A percentile compares a stretch with the other conserved stretches of the same genome.
phyloP scores from a whole-genome alignment of 2,113 vertebrate species.

The Pelecanoides urinatrix region DNA sequence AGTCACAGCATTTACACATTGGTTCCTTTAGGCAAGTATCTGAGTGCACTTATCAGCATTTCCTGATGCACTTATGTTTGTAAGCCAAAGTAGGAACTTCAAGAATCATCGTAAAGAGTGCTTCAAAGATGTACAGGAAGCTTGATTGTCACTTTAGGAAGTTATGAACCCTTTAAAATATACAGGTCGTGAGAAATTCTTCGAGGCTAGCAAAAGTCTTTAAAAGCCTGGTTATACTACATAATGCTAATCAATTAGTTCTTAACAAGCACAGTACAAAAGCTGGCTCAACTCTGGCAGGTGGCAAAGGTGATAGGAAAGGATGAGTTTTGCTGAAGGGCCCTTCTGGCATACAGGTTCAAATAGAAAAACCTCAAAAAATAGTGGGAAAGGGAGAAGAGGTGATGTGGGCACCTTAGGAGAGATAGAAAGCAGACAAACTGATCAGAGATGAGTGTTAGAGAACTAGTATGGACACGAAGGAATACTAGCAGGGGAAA shows the following conservation, averaged over 20 bases:
- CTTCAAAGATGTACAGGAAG: constrained; percentile 38
- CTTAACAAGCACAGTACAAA: background rate
- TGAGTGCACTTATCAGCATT: constrained; percentile 6
- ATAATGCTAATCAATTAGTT: background rate
- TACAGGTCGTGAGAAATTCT: background rate
- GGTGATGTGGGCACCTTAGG: background rate
- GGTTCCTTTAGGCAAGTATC: background rate
- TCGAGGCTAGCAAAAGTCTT: background rate
- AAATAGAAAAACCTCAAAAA: background rate
- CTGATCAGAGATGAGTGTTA: background rate
- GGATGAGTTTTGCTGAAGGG: background rate
- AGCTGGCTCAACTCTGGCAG: background rate
- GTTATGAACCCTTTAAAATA: background rate
- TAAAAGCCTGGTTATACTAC: background rate
- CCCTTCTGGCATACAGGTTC: background rate
- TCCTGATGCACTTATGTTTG: background rate
- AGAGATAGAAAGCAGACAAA: background rate
- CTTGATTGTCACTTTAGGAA: constrained; percentile 32
- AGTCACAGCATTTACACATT: background rate
- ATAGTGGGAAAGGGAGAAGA: background rate
- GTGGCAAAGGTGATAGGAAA: background rate
- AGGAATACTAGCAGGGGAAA: background rate
- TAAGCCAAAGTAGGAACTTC: constrained; percentile 15
- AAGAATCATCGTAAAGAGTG: background rate
- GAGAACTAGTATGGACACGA: background rate